These are phyloP conservation scores for Falco naumanni DNA, from an alignment of 2,797 vertebrate genomes.

Conservation along the genomic window DNA sequence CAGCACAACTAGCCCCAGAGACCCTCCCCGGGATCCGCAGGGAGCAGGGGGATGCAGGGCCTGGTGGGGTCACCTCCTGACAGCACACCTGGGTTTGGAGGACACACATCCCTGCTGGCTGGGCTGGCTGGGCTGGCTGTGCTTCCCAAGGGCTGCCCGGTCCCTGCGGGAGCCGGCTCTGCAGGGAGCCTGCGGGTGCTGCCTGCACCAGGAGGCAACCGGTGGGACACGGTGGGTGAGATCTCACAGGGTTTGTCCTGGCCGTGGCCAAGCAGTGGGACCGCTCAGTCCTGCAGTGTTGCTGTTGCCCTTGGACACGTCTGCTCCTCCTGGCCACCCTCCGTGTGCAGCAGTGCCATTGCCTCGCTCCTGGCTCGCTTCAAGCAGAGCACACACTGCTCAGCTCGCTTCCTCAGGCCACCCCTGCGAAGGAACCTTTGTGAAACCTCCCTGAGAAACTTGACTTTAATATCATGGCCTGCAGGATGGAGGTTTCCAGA, in stretches of 20 bases:
- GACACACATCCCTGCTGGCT: background rate
- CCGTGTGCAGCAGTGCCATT: background rate
- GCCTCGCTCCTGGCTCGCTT: background rate
- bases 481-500: background rate
- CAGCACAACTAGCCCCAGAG: background rate
- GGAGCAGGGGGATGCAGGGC: background rate
- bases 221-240: background rate
- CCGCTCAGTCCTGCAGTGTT: background rate
- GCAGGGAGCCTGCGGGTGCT: background rate
- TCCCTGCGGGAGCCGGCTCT: background rate
- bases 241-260: background rate
- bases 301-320: fast-evolving
- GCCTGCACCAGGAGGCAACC: background rate
- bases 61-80: background rate
- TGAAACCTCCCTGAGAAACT: background rate
- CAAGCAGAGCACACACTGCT: background rate
- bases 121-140: background rate
- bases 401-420: background rate
- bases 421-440: background rate
- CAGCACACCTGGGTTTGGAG: background rate
- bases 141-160: background rate
- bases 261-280: background rate
- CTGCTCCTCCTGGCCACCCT: background rate
- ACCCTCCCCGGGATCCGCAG: background rate
- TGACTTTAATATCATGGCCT: fast-evolving